Base-by-base conservation (phyloP, 2,888 invertebrate genomes). In the Uloborus plumipes region DNA sequence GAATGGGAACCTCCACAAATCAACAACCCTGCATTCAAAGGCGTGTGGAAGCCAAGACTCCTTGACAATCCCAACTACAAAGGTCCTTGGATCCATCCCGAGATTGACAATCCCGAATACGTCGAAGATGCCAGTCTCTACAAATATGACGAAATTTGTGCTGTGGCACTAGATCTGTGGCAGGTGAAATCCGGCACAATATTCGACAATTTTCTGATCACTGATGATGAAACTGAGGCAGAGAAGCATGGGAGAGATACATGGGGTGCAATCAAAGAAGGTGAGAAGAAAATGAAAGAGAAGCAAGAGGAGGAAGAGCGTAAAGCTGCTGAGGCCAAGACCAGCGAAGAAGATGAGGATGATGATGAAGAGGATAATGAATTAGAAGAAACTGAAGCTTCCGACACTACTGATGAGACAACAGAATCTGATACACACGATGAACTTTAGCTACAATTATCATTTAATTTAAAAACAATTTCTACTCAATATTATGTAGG, bases 1-100 rank as follows among this genome's bases (percentile, higher is more conserved):
- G 99, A 99, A 91, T 99, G 99, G 99, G 99, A 99, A 90, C 96
- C 99, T 75, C 98, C 99, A 85, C 95, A 96, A 94, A 97, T 99
- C 87, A 98, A 99, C 90, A 99, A 99, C 91, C 99, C 99, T 22
- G 98, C 98, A 80, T 99, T 94, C 93, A 99, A 99, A 91, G 98
- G 98, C 74, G 97, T 97, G 89, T 99, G 99, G 99, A 94, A 95
- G 89, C 97, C 99, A 84, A 98, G 98, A 89, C 97, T 98, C 88
- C 97, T 99, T 88, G 97, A 98, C 90, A 99, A 99, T 91, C 98
- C 99, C 9, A 94, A 94, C 49, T 99, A 97, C 93, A 99, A 98
- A 89, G 96, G 98, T 78, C 92, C 93, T 20, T 99, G 99, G 99
- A 92, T 97, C 84, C 99, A 99, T 90, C 99, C 99, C 15, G 98